Percentiles rank a stretch among this genome's conserved stretches.
These are phyloP conservation scores for Heliconius erato DNA, from an alignment of 2,888 invertebrate species.

Conservation along the genomic window DNA sequence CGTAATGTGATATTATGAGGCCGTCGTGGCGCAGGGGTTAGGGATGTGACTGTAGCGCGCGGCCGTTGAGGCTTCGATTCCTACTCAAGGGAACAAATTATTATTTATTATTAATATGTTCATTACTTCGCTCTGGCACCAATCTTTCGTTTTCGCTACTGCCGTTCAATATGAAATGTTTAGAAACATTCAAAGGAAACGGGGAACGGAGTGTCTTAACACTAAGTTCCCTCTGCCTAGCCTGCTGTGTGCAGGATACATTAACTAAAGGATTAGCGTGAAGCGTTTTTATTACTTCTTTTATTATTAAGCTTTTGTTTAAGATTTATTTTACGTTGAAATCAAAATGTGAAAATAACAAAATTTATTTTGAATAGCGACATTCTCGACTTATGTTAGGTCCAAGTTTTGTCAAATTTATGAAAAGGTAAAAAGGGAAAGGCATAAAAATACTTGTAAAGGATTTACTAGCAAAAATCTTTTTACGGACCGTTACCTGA, in stretches of 20 bases:
- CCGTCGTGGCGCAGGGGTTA: no score
- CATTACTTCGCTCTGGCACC: no score
- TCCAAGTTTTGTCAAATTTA: constrained; percentile 21
- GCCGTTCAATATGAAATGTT: background rate
- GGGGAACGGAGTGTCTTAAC: background rate
- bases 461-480: constrained; percentile 32
- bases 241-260: background rate
- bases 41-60: no score
- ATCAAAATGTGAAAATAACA: background rate
- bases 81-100: rapidly evolving
- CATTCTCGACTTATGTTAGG: background rate
- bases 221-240: background rate
- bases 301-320: background rate
- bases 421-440: constrained; percentile 26
- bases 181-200: background rate
- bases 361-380: background rate
- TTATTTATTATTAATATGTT: no score
- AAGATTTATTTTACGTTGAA: background rate
- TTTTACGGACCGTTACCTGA: constrained; percentile 37
- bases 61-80: no score
- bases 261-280: background rate
- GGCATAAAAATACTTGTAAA: constrained; percentile 34
- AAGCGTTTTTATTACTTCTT: no score
- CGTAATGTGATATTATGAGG: no score
- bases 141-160: no score